These are phyloP conservation scores for Salminus brasiliensis DNA, from an alignment of 2,113 vertebrate species.

Conservation along the genomic window DNA sequence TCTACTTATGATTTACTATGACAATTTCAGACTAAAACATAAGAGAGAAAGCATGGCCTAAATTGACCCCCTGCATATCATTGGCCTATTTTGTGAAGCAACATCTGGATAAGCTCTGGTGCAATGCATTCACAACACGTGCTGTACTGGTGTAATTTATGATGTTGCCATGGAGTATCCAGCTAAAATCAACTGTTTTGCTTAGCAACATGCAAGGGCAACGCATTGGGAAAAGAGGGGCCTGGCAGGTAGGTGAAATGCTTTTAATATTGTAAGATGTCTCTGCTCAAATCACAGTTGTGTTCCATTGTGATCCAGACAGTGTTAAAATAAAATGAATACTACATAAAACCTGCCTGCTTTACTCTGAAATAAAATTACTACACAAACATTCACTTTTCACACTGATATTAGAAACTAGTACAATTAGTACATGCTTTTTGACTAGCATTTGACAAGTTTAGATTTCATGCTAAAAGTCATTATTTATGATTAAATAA, in stretches of 20 bases:
- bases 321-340: slow-evolving; percentile 55
- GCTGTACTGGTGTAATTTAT: slow-evolving; percentile 72
- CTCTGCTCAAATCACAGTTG: slow-evolving; percentile 67
- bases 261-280: slow-evolving; percentile 71
- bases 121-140: slow-evolving; percentile 62
- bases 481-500: no score
- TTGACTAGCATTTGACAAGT: no score
- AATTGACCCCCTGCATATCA: slow-evolving; percentile 26
- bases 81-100: slow-evolving; percentile 40
- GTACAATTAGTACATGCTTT: no score
- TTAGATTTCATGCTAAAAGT: no score
- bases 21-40: not conserved
- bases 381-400: not conserved
- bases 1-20: no score
- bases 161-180: slow-evolving; percentile 66
- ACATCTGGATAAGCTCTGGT: slow-evolving; percentile 69
- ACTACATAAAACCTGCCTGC: slow-evolving; percentile 63
- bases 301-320: slow-evolving; percentile 69
- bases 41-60: not conserved
- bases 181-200: slow-evolving; percentile 71
- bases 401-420: not conserved
- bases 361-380: slow-evolving; percentile 34
- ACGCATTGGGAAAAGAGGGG: slow-evolving; percentile 63
- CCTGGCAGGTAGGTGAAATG: slow-evolving; percentile 68
- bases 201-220: slow-evolving; percentile 70